phyloP scores from a whole-genome alignment of 2,113 vertebrate genomes.

The Dolichallabes microphthalmus region DNA sequence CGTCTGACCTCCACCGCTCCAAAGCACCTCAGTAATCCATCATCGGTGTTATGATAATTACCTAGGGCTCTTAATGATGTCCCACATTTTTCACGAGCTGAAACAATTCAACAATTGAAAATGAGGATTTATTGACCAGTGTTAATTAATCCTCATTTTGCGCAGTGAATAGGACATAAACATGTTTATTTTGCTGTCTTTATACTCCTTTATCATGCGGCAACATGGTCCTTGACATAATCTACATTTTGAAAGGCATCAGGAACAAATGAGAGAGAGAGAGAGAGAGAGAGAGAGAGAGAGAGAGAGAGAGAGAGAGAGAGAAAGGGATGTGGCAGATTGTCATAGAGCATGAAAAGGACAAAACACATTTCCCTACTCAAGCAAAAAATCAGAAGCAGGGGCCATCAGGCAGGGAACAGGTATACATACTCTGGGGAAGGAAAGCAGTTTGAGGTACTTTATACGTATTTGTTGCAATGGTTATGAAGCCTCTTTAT shows the following conservation, averaged over 20 bases:
- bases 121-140: conserved; percentile 20
- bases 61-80: not conserved
- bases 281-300: not conserved
- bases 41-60: not conserved
- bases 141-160: conserved; percentile 1
- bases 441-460: not conserved
- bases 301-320: not conserved
- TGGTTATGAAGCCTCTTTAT: not conserved
- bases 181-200: not conserved
- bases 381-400: not conserved
- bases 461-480: not conserved
- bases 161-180: not conserved
- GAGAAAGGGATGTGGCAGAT: not conserved
- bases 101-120: conserved; percentile 1
- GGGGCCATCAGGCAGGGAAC: not conserved
- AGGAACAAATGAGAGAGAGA: not conserved
- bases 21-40: conserved; percentile 7
- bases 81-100: not conserved
- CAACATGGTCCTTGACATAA: not conserved
- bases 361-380: not conserved
- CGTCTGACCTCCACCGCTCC: conserved; percentile 10
- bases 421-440: not conserved
- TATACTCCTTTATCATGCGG: not conserved
- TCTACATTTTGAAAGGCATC: not conserved
- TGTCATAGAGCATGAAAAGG: not conserved